A percentile compares a stretch with the other conserved stretches of the same genome.
Evolutionary conservation across 1,140 invertebrate species (phyloP).

Genomic region (Euglossa dilemma): DNA sequence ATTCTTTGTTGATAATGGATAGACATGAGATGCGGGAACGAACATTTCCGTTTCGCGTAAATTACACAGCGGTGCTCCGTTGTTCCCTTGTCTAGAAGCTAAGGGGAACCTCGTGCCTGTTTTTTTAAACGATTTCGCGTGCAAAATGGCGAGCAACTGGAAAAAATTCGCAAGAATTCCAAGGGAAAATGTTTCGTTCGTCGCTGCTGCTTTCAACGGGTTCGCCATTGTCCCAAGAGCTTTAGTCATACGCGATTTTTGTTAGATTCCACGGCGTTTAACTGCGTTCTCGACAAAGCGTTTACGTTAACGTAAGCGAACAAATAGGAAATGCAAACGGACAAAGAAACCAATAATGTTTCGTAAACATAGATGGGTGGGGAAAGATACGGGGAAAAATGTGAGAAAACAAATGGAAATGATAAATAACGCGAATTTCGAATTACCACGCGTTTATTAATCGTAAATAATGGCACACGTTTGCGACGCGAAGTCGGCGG

Average conservation of each 20-base stretch:
- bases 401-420: not conserved
- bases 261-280: not conserved
- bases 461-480: too few species aligned
- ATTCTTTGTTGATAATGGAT: constrained; percentile 18
- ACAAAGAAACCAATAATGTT: not conserved
- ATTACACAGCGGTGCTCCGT: not conserved
- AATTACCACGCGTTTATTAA: too few species aligned
- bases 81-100: not conserved
- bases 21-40: not conserved
- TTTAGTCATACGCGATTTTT: not conserved
- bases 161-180: not conserved
- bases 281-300: not conserved
- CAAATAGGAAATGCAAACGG: not conserved
- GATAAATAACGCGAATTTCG: not conserved
- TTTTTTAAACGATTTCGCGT: not conserved
- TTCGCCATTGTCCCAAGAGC: not conserved
- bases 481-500: too few species aligned
- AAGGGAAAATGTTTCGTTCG: not conserved
- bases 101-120: not conserved
- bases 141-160: not conserved
- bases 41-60: not conserved
- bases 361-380: not conserved
- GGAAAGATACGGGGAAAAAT: not conserved
- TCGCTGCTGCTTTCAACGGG: not conserved
- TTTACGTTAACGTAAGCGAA: not conserved